Conservation (phyloP, 2,797 vertebrate genomes). For the Heteromormyrus szaboi region DNA sequence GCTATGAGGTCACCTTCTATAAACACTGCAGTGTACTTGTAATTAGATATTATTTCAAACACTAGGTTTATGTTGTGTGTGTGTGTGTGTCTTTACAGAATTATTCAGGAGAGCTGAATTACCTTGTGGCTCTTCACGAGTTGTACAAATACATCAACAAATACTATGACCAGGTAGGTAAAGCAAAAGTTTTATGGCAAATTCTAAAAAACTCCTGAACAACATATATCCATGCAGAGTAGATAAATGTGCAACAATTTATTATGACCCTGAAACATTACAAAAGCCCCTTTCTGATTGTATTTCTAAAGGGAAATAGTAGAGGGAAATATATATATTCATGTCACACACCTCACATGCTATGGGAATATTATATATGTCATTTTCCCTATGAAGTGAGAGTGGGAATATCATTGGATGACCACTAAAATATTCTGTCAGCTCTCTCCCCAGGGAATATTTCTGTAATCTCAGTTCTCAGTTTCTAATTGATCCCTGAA, state of each 20-base stretch:
- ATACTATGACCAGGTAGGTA: slow-evolving; percentile 91
- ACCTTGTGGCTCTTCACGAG: slow-evolving; percentile 86
- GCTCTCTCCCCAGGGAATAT: not conserved
- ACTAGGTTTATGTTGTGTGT: not conserved
- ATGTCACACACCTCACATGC: not conserved
- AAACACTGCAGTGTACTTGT: not conserved
- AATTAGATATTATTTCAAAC: not conserved
- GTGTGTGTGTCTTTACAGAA: slow-evolving; percentile 63
- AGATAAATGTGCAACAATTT: not conserved
- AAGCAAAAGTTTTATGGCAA: not conserved
- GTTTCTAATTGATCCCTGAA: not conserved
- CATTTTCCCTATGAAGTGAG: not conserved
- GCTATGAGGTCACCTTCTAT: not conserved
- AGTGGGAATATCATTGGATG: not conserved
- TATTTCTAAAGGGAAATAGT: not conserved
- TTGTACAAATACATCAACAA: slow-evolving; percentile 99
- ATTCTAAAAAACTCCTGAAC: not conserved
- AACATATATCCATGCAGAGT: not conserved
- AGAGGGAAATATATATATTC: not conserved
- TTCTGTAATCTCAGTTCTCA: not conserved
- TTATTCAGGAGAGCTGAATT: slow-evolving; percentile 88
- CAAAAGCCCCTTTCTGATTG: not conserved
- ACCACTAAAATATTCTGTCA: not conserved
- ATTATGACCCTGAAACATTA: not conserved
- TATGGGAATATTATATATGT: not conserved